Evolutionary conservation across 2,888 invertebrate species (phyloP).

Genomic region (Dorcus parallelipipedus): DNA sequence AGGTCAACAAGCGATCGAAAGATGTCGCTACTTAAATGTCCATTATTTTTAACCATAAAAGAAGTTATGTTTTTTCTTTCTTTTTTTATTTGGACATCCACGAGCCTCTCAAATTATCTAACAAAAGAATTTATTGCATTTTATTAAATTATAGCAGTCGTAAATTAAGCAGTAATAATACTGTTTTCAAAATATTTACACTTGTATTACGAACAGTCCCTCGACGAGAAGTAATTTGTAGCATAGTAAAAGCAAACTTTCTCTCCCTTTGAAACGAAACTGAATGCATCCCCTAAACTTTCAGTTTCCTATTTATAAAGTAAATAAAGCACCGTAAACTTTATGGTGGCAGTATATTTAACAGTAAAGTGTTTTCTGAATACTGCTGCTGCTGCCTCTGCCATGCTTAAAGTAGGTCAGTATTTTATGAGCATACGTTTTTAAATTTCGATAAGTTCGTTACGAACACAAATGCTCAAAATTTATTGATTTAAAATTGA

Average conservation of each 20-base stretch:
- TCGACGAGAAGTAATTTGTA: not conserved
- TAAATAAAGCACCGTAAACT: slow-evolving; percentile 11
- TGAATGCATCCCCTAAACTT: slow-evolving; percentile 9
- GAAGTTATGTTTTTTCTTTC: too few relatives aligned
- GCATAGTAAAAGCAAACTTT: not conserved
- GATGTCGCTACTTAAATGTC: too few relatives aligned
- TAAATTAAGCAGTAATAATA: not conserved
- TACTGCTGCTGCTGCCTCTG: not conserved
- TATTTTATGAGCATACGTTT: not conserved
- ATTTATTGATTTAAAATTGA: not conserved
- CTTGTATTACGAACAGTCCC: not conserved
- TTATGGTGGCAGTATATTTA: slow-evolving; percentile 21
- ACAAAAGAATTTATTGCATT: slow-evolving; percentile 1
- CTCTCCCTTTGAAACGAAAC: slow-evolving; percentile 1
- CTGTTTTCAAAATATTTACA: not conserved
- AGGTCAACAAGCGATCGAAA: too few relatives aligned
- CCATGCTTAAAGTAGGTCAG: not conserved
- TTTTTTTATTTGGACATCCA: not conserved
- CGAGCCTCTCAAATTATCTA: not conserved
- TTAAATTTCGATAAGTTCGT: not conserved
- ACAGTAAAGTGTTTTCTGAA: slow-evolving; percentile 14
- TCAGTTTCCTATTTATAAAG: slow-evolving; percentile 11
- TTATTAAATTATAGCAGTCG: slow-evolving; percentile 8
- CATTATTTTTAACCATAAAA: too few relatives aligned
- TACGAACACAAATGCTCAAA: not conserved